Base-by-base conservation (phyloP, 1,140 invertebrate species). In the Papilio machaon region DNA sequence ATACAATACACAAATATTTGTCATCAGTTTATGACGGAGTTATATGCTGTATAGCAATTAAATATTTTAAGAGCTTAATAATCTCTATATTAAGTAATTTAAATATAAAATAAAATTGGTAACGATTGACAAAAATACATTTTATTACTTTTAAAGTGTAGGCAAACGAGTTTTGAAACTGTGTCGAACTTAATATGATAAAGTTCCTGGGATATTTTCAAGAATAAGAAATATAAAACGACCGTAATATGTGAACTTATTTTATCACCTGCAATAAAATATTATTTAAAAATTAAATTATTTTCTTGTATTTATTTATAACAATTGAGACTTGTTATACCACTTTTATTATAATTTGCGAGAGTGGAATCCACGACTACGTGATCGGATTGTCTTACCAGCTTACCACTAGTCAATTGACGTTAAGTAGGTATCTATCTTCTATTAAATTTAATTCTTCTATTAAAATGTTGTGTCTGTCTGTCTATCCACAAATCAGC, bases 121-220 rank as follows among this genome's bases (percentile, higher is more conserved):
- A 70, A 70, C 64, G 64, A 70, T 13, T 15, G 11, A 70, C 64
- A 70, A 70, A 70, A 70, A 70, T 58, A 70, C 4, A 70, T 70
- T 70, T 70, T 70, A 70, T 70, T 15, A 70, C 64, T 70, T 70
- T 70, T 70, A 70, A 70, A 70, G 64, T 70, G 64, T 70, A 70
- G 64, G 64, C 13, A 70, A 70, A 70, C 64, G 11, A 35, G 64
- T 70, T 70, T 70, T 70, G 30, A 70, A 70, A 70, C 64, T 70
- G 64, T 70, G 64, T 70, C 64, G 64, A 70, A 70, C 6, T 70
- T 35, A 70, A 70, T 70, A 13, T 11, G 30, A 70, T 70, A 38
- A 17, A 17, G 19, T 70, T 38, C 64, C 64, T 13, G 64, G 64
- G 30, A 70, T 67, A 35, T 67, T 38, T 67, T 67, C 15, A 35